Percentiles rank a stretch among this genome's conserved stretches.
Conservation (phyloP, 2,797 vertebrate genomes). For the Gobio occitaniae region DNA sequence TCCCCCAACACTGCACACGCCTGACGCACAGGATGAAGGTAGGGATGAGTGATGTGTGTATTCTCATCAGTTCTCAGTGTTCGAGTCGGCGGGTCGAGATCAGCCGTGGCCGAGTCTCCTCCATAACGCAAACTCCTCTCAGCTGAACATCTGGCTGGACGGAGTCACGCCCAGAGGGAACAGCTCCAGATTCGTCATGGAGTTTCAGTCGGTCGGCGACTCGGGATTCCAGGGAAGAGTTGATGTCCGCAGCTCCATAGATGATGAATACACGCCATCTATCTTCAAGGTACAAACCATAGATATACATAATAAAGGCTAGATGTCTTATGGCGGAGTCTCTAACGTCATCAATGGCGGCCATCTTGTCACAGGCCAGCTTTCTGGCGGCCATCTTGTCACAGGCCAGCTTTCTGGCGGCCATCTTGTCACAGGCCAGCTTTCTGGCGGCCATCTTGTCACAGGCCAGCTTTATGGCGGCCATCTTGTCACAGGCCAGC, state of each 20-base stretch:
- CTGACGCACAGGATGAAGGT: background rate
- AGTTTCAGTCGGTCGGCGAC: constrained; percentile 79
- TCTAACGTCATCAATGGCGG: no score
- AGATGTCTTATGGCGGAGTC: no score
- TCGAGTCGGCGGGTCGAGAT: constrained; percentile 71
- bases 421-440: no score
- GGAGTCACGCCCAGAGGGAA: constrained; percentile 72
- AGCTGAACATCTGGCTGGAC: constrained; percentile 78
- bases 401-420: no score
- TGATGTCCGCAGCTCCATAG: constrained; percentile 76
- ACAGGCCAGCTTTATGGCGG: no score
- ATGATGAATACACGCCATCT: constrained; percentile 89
- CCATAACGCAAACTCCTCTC: constrained; percentile 86
- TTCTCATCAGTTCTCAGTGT: constrained; percentile 82
- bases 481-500: no score
- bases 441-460: no score
- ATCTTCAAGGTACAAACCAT: constrained; percentile 83
- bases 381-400: no score
- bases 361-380: no score
- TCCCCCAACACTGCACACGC: no score
- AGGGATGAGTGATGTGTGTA: background rate
- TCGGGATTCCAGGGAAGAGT: constrained; percentile 58
- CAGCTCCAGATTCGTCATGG: constrained; percentile 81
- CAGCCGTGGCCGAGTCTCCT: constrained; percentile 82
- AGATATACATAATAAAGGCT: no score